Evolutionary conservation across 2,888 invertebrate genomes (phyloP).

Genomic region (Pseudococcus longispinus): DNA sequence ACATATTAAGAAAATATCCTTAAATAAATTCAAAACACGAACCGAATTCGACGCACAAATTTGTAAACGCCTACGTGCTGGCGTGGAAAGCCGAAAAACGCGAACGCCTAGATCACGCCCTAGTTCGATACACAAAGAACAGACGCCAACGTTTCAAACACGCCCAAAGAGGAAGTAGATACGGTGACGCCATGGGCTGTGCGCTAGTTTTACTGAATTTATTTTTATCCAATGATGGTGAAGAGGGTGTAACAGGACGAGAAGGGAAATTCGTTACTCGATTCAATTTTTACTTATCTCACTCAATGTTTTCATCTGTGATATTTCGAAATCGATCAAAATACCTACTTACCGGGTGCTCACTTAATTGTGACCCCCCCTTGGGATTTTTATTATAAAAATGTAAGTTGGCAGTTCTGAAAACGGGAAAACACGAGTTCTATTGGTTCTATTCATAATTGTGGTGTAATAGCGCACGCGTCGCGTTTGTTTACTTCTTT

Average conservation of each 20-base stretch:
- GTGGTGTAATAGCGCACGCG: too few species aligned
- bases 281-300: background rate
- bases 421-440: too few species aligned
- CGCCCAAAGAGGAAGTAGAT: conserved; percentile 56
- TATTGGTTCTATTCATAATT: too few species aligned
- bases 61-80: conserved; percentile 57
- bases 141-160: conserved; percentile 56
- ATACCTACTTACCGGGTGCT: conserved; percentile 26
- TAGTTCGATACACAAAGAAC: conserved; percentile 56
- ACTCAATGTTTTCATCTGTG: background rate
- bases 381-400: too few species aligned
- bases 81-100: conserved; percentile 56
- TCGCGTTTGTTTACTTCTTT: too few species aligned
- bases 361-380: too few species aligned
- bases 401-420: too few species aligned
- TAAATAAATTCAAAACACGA: conserved; percentile 55
- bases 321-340: conserved; percentile 2
- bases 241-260: conserved; percentile 54
- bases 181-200: conserved; percentile 57
- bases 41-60: conserved; percentile 52
- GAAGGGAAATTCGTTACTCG: conserved; percentile 44
- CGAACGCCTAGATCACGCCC: conserved; percentile 55
- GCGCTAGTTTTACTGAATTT: conserved; percentile 54
- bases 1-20: conserved; percentile 47
- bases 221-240: conserved; percentile 55